Evolutionary conservation across 2,113 vertebrate species (phyloP), one percentile per base, ranked within the genome.

Genomic region (Sorex araneus): DNA sequence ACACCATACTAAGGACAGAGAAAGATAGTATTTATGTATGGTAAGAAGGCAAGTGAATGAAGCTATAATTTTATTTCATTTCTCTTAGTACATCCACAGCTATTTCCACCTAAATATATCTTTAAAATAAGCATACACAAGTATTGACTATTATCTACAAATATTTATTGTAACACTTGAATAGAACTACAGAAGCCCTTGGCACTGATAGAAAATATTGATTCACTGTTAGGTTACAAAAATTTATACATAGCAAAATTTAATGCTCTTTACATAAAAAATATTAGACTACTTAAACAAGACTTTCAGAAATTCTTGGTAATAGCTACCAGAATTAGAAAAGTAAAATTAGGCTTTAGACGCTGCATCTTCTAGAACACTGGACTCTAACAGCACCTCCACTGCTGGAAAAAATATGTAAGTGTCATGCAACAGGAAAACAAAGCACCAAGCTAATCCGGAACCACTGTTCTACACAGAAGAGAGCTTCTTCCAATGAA

Each of bases 181-280:
- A 98, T 98, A 98, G 98, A 98, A 98, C 98, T 97, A 98, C 96
- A 97, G 97, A 99, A 99, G 98, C 98, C 98, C 98, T 99, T 99
- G 98, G 98, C 98, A 98, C 98, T 98, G 97, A 98, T 98, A 98
- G 97, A 98, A 99, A 99, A 99, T 99, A 98, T 98, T 98, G 98
- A 98, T 99, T 99, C 98, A 98, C 98, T 98, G 98, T 98, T 98
- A 98, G 97, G 97, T 98, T 98, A 99, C 99, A 99, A 99, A 98
- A 99, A 99, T 99, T 98, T 99, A 99, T 99, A 99, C 99, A 99
- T 99, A 99, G 98, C 99, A 99, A 99, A 98, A 98, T 99, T 97
- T 99, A 98, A 98, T 99, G 99, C 97, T 97, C 98, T 98, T 99
- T 99, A 99, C 98, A 98, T 98, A 99, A 98, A 98, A 96, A 99